Base-by-base conservation (phyloP, 2,888 invertebrate species). In the Deilephila elpenor region DNA sequence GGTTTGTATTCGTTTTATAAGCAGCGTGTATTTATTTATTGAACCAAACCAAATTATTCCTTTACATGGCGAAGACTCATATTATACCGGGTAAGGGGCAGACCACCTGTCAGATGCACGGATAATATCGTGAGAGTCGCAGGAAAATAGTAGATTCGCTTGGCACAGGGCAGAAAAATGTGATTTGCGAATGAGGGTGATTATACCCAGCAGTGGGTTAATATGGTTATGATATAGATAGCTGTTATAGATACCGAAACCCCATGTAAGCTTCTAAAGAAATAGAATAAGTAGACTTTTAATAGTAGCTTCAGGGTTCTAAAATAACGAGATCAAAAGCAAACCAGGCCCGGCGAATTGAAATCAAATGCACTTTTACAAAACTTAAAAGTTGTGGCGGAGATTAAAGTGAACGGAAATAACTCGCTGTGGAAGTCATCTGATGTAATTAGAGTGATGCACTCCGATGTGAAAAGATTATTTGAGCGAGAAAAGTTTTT, bases 401-500 rank as follows among this genome's bases (percentile, higher is more conserved):
- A 20, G 14, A 67, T 67, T 44, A 67, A 37, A 37, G 44, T 25
- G 37, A 44, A 44, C 37, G 20, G 20, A 67, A 67, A 25, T 44
- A n/a, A 67, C 44, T 67, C 14, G 20, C 14, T 7, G 32, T 11
- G 20, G 44, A 44, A 44, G 64, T 44, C 64, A 67, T 44, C 62
- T 37, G 20, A 20, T 19, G 14, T 67, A 67, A 67, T 67, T 44
- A 44, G 25, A 64, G 11, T 64, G 34, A 37, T n/a, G 20, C 64
- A 25, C 37, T 67, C 20, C 64, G n/a, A 37, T 37, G 64, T 17
- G 11, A 20, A 67, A 67, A 67, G 20, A 44, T 67, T 67, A 64
- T 37, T 62, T 8, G 34, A 62, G 62, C 34, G n/a, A 29, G 62
- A 34, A 34, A 25, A 51, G 44, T 67, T 67, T 67, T 67, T n/a